Evolutionary conservation across 2,797 vertebrate genomes (phyloP), one percentile per base, ranked within the genome.

Genomic region (Mormyrops boulengeri): DNA sequence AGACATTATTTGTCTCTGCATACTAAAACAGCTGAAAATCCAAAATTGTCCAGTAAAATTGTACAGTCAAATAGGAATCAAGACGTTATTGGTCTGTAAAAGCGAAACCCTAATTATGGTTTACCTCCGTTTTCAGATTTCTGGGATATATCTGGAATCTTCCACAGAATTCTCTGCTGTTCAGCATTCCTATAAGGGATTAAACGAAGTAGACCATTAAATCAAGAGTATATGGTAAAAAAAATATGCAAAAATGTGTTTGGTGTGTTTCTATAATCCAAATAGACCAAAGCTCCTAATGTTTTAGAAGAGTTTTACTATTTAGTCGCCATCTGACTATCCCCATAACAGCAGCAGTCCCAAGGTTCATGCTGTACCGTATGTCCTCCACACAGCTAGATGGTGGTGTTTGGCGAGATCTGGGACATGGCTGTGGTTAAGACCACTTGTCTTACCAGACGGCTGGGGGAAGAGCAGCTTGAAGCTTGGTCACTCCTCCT

Each of bases 81-180:
- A 88, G 30, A 88, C 22, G 11, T 34, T 57, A 14, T 38, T 57
- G 41, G 8, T 30, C 53, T 26, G 41, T 0, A 11, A 49, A 0
- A 0, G 82, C 11, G 85, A 44, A 85, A 85, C 53, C 34, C 26
- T 53, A 49, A 92, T 41, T 17, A 41, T 4, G 26, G 34, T 90
- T 93, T 96, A 97, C 98, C 98, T 97, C 98, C 98, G 4, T 99
- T 99, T 94, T 99, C 98, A 66, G 98, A 99, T 94, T 97, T 97
- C 93, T 98, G 97, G 52, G 98, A 99, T 92, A 99, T 97, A 89
- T 98, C 98, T 0, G 97, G 94, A 92, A 99, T 97, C 95, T 98
- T 99, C 98, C 98, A 99, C 90, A 97, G 94, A 95, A 99, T 98
- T 91, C 97, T 98, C 93, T 99, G 98, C 90, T 98, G 97, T 88